Base-by-base conservation (phyloP, 2,797 vertebrate species). In the Nyctalus aviator region DNA sequence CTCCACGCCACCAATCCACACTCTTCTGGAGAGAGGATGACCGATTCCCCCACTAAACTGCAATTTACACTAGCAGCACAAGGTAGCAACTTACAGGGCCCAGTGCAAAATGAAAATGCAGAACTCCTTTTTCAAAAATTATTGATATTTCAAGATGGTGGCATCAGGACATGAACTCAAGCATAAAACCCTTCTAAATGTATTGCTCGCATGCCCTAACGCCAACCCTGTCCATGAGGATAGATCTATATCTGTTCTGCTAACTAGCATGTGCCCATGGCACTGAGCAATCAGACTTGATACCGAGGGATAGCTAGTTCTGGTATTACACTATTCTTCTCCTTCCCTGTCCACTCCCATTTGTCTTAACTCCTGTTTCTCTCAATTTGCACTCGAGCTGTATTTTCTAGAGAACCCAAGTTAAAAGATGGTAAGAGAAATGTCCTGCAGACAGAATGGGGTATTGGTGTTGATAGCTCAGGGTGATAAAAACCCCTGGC, bases 91-190 rank as follows among this genome's bases (percentile, higher is more conserved):
- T 68, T 84, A 15, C 5, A 35, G 25, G 30, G 3, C 25, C 25
- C 57, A 73, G 53, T n/a, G 20, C 13, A 72, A 76, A 76, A 86
- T 90, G 77, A 84, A 85, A 94, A 91, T 84, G 13, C 14, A 82
- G 13, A 18, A n/a, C 53, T 55, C 12, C 4, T 84, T 17, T 1
- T 83, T 73, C 4, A 30, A 90, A 87, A 77, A 53, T 37, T 77
- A 82, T 30, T 75, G 37, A 30, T 35, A 35, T 66, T 90, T 90
- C 53, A 81, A 90, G 50, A 76, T 84, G n/a, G 20, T 90, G 44
- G 64, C 37, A n/a, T 25, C 18, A 82, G 50, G 86, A 55, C 71
- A 84, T 75, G 73, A 84, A 93, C 78, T 30, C 15, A 82, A 90
- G 8, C 25, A 17, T 10, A 6, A 32, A 23, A 15, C 30, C 30